Base-by-base conservation (phyloP, 2,888 invertebrate genomes). In the Coenonympha glycerion region DNA sequence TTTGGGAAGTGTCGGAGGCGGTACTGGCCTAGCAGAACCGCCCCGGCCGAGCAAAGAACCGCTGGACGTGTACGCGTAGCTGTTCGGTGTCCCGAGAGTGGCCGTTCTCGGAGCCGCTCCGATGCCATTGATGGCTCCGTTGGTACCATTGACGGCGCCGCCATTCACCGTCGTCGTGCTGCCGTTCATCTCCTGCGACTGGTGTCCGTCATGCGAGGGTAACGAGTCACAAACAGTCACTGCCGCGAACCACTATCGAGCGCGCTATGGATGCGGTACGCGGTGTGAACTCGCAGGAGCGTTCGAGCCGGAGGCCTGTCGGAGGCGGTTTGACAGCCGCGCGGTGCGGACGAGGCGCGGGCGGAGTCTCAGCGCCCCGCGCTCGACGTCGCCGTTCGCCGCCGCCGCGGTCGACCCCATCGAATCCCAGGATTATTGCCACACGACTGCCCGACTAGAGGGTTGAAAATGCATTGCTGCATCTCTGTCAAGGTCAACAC, bases 1-100 rank as follows among this genome's bases (percentile, higher is more conserved):
- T 74, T 93, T 93, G 30, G 93, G 93, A 64, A 93, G 81, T 44
- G 93, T 93, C 47, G 94, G 93, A 53, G 93, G 93, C 61, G 93
- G 93, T 63, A 91, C 91, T 48, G 93, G 92, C 63, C 92, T 87
- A 58, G 91, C 89, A 53, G 92, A 90, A 57, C 90, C 89, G 53
- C 88, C 88, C 50, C 90, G 85, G 39, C 90, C 90, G 49, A 91
- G 81, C 62, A 91, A 73, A 30, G 90, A 90, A 53, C 90, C 90
- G 63, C 88, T 90, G 54, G 90, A 90, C 21, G 90, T 90, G 69
- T 90, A 90, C 65, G 90, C 88, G 73, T 90, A 90, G 74, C 90
- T 90, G 73, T 90, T 89, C 40, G 90, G 90, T 61, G 87, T 78
- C 55, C 87, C 87, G 39, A 87, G 80, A 50, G 87, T 84, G 30